Evolutionary conservation across 2,113 vertebrate species (phyloP).

Genomic region (Nestor notabilis): DNA sequence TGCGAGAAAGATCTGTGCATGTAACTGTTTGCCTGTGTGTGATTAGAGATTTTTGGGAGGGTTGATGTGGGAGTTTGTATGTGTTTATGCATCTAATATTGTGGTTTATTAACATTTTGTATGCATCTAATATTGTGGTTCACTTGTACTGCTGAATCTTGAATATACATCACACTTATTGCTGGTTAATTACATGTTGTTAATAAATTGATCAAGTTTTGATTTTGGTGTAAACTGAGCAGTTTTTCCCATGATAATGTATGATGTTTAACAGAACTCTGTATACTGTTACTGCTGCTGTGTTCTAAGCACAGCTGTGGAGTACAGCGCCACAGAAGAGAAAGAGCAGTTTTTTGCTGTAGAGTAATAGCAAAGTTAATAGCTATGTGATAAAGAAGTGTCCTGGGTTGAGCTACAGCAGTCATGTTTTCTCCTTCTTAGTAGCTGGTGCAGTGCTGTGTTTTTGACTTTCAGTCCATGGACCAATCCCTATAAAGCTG

Average conservation of each 20-base stretch:
- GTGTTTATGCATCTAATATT: background rate
- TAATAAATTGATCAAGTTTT: background rate
- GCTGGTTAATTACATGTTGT: background rate
- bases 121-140: background rate
- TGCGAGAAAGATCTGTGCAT: fast-evolving
- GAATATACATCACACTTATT: background rate
- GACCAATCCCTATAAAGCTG: no score
- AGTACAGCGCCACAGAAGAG: background rate
- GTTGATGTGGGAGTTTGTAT: background rate
- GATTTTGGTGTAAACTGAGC: background rate
- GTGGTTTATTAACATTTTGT: background rate
- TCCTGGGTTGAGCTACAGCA: no score
- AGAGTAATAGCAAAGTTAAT: background rate
- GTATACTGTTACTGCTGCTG: background rate
- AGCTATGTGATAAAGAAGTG: background rate
- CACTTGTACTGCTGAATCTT: background rate
- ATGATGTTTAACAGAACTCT: background rate
- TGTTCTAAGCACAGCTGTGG: background rate
- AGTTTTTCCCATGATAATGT: background rate
- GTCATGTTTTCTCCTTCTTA: no score
- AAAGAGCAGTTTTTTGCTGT: background rate
- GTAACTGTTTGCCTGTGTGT: background rate
- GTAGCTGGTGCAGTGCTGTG: no score
- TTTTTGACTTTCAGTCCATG: no score
- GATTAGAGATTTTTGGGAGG: background rate